These are phyloP conservation scores for Rhopalosiphum nymphaeae DNA, from an alignment of 2,888 invertebrate genomes.

Conservation along the genomic window DNA sequence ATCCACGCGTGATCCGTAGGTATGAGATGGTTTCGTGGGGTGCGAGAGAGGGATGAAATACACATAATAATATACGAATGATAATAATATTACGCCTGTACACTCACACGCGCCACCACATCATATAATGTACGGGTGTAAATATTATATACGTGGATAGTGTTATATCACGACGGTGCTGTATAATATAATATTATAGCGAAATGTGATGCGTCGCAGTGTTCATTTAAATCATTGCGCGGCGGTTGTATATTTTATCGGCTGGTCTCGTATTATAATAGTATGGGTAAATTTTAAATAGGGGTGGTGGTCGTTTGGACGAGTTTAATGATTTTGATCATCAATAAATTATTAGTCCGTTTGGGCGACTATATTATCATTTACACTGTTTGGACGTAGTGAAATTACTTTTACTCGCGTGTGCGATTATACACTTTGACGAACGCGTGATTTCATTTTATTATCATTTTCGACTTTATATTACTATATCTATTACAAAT, in stretches of 20 bases:
- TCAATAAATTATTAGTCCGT: too few relatives aligned
- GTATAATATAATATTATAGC: background rate
- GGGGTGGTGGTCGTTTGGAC: too few relatives aligned
- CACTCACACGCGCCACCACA: background rate
- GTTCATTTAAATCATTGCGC: too few relatives aligned
- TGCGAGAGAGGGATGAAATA: background rate
- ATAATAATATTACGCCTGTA: slow-evolving; percentile 1
- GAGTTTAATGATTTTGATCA: too few relatives aligned
- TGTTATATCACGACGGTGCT: background rate
- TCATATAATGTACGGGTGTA: background rate
- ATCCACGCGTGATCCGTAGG: background rate
- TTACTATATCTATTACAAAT: too few relatives aligned
- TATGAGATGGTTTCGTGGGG: background rate
- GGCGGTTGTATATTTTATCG: background rate
- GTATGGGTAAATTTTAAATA: background rate
- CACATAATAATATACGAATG: slow-evolving; percentile 9
- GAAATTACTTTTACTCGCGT: too few relatives aligned
- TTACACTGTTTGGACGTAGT: too few relatives aligned
- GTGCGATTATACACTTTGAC: too few relatives aligned
- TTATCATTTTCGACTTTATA: too few relatives aligned
- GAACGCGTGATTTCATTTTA: too few relatives aligned
- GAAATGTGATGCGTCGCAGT: background rate
- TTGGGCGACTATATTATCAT: too few relatives aligned
- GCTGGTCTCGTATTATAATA: background rate
- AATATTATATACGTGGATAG: background rate